Percentiles rank a stretch among this genome's conserved stretches.
Conservation (phyloP, 2,888 invertebrate genomes). For the Tachina lurida region DNA sequence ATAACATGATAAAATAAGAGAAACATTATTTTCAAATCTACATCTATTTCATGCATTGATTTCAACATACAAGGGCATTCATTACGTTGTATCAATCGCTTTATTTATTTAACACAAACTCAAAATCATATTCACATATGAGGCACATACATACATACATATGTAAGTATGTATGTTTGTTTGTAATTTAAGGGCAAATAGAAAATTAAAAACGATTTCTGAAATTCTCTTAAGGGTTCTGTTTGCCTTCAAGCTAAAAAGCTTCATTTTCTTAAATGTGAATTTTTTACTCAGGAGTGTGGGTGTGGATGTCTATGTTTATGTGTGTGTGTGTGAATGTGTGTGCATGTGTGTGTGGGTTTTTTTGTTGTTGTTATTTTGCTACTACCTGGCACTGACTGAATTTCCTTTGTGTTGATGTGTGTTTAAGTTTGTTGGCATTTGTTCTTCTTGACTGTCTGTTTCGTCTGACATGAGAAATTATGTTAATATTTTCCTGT, state of each 20-base stretch:
- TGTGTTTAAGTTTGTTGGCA: not conserved
- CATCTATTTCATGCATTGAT: conserved; percentile 68
- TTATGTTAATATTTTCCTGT: conserved; percentile 69
- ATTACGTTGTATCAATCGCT: not conserved
- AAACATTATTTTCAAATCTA: conserved; percentile 18
- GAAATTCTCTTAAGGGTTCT: conserved; percentile 47
- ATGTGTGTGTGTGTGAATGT: not conserved
- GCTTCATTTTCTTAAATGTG: conserved; percentile 53
- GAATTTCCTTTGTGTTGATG: conserved; percentile 10
- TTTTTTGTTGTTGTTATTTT: too few species aligned
- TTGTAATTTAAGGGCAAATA: conserved; percentile 27
- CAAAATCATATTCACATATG: not conserved
- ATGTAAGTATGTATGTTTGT: not conserved
- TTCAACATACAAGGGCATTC: conserved; percentile 26
- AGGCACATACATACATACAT: not conserved
- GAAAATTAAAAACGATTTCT: conserved; percentile 55
- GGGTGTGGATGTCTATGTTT: not conserved
- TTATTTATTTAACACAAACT: not conserved
- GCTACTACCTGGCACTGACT: not conserved
- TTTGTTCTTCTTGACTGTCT: conserved; percentile 40
- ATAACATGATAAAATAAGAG: too few species aligned
- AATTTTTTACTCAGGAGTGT: conserved; percentile 15
- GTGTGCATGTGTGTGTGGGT: not conserved
- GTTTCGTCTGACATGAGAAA: conserved; percentile 56
- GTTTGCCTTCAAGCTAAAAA: conserved; percentile 52